Percentiles rank a stretch among this genome's conserved stretches.
Conservation (phyloP, 2,888 invertebrate genomes). For the Epirrhoe tristata region DNA sequence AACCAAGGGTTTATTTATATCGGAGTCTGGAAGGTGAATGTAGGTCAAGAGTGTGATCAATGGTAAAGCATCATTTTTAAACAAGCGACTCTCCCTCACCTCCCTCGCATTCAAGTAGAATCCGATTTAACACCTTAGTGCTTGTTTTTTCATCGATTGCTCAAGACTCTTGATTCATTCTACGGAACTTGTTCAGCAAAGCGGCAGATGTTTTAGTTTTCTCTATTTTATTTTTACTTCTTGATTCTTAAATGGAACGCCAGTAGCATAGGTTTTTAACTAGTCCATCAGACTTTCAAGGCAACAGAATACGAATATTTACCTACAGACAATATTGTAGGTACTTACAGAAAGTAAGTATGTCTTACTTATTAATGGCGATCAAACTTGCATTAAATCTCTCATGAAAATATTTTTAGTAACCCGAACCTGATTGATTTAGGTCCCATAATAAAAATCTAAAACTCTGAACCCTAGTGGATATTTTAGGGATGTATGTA, state of each 20-base stretch:
- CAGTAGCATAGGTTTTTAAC: not conserved
- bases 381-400: too few relatives aligned
- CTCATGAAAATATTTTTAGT: too few relatives aligned
- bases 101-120: conserved; percentile 21
- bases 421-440: too few relatives aligned
- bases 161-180: not conserved
- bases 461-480: too few relatives aligned
- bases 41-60: conserved; percentile 43
- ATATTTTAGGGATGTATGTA: not conserved
- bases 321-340: too few relatives aligned
- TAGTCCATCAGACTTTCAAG: not conserved
- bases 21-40: conserved; percentile 23
- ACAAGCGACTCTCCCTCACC: conserved; percentile 24
- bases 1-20: conserved; percentile 25
- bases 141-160: conserved; percentile 31
- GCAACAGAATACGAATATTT: too few relatives aligned
- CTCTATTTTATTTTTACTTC: not conserved
- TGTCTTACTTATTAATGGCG: too few relatives aligned
- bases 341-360: too few relatives aligned
- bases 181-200: not conserved
- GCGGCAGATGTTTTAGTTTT: not conserved
- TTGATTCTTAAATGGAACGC: not conserved
- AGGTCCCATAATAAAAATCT: too few relatives aligned
- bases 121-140: conserved; percentile 36
- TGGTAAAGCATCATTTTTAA: conserved; percentile 41